Percentiles rank a stretch among this genome's conserved stretches.
phyloP scores from a whole-genome alignment of 2,113 vertebrate genomes.

The Alexandromys fortis region DNA sequence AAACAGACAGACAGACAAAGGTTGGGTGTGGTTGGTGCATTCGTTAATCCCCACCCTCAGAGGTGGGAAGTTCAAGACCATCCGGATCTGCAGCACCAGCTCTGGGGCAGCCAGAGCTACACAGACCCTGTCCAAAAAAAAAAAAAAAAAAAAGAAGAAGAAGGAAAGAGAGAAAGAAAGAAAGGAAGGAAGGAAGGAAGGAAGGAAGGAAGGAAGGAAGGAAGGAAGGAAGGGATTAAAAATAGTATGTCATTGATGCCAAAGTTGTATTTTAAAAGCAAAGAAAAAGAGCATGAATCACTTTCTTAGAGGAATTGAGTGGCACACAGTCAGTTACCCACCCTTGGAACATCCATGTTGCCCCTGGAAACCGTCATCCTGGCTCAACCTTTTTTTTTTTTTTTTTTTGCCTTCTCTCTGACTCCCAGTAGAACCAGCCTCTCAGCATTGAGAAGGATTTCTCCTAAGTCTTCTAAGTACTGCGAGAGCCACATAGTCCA shows the following conservation, averaged over 20 bases:
- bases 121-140: neutral
- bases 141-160: too few species aligned
- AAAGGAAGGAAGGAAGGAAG: neutral
- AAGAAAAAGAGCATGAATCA: neutral
- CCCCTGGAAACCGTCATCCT: neutral
- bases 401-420: neutral
- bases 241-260: neutral
- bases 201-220: accelerated
- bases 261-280: neutral
- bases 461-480: neutral
- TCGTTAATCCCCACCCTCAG: too few species aligned
- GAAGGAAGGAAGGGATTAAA: neutral
- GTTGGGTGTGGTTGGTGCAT: too few species aligned
- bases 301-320: neutral
- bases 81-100: accelerated
- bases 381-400: neutral
- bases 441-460: neutral
- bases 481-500: neutral
- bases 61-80: neutral
- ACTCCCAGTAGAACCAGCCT: neutral
- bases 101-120: neutral
- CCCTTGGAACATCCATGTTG: neutral
- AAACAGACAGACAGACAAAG: too few species aligned
- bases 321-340: neutral
- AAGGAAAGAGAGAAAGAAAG: too few species aligned